Evolutionary conservation across 2,113 vertebrate species (phyloP).

Genomic region (Canis aureus): DNA sequence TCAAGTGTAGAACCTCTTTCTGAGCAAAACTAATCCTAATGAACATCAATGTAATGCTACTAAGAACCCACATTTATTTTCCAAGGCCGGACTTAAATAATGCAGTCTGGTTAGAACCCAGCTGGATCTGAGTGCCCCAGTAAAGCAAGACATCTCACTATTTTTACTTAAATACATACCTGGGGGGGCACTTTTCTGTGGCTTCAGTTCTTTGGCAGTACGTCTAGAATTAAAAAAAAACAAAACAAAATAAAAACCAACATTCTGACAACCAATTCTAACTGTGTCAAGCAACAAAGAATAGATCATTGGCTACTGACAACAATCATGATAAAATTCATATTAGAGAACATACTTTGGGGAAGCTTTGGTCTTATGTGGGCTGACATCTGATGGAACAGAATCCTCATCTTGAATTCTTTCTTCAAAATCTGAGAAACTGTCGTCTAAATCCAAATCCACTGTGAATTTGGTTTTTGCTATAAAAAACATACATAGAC

Average conservation of each 20-base stretch:
- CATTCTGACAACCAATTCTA: constrained; percentile 35
- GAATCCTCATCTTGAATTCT: constrained; percentile 67
- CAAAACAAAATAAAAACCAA: neutral
- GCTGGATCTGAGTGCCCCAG: neutral
- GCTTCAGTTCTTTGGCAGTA: constrained; percentile 74
- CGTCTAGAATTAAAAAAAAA: constrained; percentile 79
- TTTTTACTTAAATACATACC: constrained; percentile 78
- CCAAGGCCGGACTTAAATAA: neutral
- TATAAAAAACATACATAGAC: constrained; percentile 70
- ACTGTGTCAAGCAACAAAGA: neutral
- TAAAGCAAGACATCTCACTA: neutral
- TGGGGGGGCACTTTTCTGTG: constrained; percentile 64
- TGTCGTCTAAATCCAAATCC: constrained; percentile 80
- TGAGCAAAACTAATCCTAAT: neutral
- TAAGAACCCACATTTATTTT: neutral
- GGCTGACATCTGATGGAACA: constrained; percentile 68
- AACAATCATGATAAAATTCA: neutral
- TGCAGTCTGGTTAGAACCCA: neutral
- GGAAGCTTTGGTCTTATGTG: constrained; percentile 77
- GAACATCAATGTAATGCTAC: neutral
- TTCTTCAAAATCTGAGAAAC: constrained; percentile 78
- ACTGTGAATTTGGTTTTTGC: constrained; percentile 84
- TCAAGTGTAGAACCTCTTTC: neutral
- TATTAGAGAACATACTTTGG: constrained; percentile 71
- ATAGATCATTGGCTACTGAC: neutral